Conservation (phyloP, 2,113 vertebrate genomes). For the Bubo scandiacus region DNA sequence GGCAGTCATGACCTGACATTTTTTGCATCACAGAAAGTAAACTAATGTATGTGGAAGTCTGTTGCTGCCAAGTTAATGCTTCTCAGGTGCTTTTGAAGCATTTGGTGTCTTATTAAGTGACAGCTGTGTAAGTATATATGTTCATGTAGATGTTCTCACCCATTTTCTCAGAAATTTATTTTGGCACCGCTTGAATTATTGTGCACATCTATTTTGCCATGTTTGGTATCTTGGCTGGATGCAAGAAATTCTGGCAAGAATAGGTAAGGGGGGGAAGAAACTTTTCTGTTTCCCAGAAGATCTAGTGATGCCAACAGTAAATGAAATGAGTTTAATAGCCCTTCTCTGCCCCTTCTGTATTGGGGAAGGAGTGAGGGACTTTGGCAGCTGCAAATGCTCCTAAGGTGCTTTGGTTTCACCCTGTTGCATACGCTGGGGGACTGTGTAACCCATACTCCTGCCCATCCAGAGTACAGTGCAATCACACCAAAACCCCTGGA, state of each 20-base stretch:
- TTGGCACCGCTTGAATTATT: not conserved
- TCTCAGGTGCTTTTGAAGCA: not conserved
- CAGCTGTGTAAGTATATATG: not conserved
- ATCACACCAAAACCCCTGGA: not conserved
- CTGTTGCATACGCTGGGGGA: not conserved
- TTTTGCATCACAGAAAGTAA: not conserved
- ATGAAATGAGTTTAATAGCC: not conserved
- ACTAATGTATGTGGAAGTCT: not conserved
- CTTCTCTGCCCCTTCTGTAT: rapidly evolving
- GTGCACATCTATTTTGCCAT: not conserved
- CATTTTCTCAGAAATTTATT: not conserved
- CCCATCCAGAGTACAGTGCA: not conserved
- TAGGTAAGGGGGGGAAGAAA: not conserved
- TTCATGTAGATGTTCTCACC: not conserved
- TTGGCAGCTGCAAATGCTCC: not conserved
- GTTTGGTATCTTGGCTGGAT: not conserved
- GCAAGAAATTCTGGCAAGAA: not conserved
- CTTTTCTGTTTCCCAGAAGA: not conserved
- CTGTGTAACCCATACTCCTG: no score
- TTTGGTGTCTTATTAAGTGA: not conserved
- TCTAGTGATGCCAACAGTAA: not conserved
- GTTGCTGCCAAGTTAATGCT: not conserved
- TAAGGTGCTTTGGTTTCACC: not conserved
- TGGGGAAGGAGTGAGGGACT: not conserved
- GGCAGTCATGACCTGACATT: not conserved